phyloP scores from a whole-genome alignment of 1,140 invertebrate genomes.

The Rhagoletis zephyria region DNA sequence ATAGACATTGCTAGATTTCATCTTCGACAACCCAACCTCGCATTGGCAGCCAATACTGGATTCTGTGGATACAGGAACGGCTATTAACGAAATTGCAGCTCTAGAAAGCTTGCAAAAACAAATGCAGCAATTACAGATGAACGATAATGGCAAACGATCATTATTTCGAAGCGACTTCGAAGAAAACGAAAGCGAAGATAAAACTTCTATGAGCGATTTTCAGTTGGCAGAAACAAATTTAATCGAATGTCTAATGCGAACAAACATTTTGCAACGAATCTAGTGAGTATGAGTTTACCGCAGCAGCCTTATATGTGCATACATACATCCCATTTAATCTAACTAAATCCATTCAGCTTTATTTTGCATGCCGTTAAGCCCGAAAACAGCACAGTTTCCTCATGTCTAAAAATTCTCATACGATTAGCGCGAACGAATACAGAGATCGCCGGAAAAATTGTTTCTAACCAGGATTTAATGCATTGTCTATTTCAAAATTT shows the following conservation, averaged over 20 bases:
- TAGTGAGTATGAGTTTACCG: slow-evolving; percentile 72
- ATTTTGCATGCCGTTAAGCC: slow-evolving; percentile 80
- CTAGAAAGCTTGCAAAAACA: slow-evolving; percentile 66
- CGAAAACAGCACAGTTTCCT: slow-evolving; percentile 78
- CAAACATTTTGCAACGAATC: slow-evolving; percentile 83
- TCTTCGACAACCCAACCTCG: slow-evolving; percentile 80
- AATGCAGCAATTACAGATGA: slow-evolving; percentile 64
- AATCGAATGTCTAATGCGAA: slow-evolving; percentile 81
- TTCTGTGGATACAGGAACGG: slow-evolving; percentile 67
- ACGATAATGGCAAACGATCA: slow-evolving; percentile 69
- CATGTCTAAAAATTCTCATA: slow-evolving; percentile 81
- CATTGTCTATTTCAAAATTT: slow-evolving; percentile 77
- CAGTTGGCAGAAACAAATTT: slow-evolving; percentile 86
- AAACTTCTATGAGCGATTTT: slow-evolving; percentile 84
- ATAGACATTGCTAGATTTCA: slow-evolving; percentile 76
- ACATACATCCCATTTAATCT: background rate
- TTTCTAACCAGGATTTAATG: slow-evolving; percentile 76
- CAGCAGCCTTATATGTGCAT: background rate
- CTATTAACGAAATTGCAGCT: slow-evolving; percentile 61
- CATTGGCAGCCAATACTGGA: slow-evolving; percentile 78
- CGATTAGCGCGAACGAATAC: slow-evolving; percentile 80
- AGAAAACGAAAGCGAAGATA: slow-evolving; percentile 76
- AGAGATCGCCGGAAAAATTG: slow-evolving; percentile 77
- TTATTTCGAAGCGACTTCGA: slow-evolving; percentile 63
- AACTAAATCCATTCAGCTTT: slow-evolving; percentile 75